phyloP scores from a whole-genome alignment of 2,888 invertebrate species.

The Pyralis farinalis region DNA sequence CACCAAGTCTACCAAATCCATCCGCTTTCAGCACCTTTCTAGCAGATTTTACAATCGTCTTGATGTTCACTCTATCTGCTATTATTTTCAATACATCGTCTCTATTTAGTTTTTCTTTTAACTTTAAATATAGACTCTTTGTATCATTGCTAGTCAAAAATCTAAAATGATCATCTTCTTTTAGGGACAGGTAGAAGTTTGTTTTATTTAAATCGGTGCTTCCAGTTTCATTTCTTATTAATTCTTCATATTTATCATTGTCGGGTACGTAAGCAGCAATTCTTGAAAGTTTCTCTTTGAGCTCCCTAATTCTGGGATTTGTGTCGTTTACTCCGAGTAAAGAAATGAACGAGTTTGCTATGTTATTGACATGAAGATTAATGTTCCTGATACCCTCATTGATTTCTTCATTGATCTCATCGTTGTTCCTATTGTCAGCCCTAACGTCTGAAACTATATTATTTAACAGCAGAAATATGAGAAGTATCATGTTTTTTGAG shows the following conservation, averaged over 20 bases:
- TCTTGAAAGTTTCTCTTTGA: conserved; percentile 45
- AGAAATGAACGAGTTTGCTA: conserved; percentile 31
- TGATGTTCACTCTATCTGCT: conserved; percentile 28
- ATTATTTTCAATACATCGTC: conserved; percentile 56
- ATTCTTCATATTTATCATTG: conserved; percentile 33
- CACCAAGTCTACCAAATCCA: conserved; percentile 16
- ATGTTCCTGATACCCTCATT: conserved; percentile 14
- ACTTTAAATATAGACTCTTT: conserved; percentile 51
- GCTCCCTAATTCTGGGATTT: conserved; percentile 37
- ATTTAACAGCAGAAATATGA: background rate
- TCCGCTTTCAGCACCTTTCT: conserved; percentile 41
- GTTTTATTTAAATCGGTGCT: conserved; percentile 46
- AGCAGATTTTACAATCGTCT: conserved; percentile 36
- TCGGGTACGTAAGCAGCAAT: conserved; percentile 47
- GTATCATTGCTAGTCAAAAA: conserved; percentile 34
- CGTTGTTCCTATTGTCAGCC: background rate
- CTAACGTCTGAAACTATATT: background rate
- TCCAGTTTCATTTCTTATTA: conserved; percentile 40
- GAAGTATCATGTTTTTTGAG: background rate
- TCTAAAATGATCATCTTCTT: conserved; percentile 46
- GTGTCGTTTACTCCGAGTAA: conserved; percentile 22
- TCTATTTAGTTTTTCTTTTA: conserved; percentile 64
- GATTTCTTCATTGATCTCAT: conserved; percentile 12
- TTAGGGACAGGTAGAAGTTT: conserved; percentile 50
- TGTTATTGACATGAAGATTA: conserved; percentile 20